Evolutionary conservation across 2,797 vertebrate genomes (phyloP), one percentile per base, ranked within the genome.

Genomic region (Syngnathus acus): DNA sequence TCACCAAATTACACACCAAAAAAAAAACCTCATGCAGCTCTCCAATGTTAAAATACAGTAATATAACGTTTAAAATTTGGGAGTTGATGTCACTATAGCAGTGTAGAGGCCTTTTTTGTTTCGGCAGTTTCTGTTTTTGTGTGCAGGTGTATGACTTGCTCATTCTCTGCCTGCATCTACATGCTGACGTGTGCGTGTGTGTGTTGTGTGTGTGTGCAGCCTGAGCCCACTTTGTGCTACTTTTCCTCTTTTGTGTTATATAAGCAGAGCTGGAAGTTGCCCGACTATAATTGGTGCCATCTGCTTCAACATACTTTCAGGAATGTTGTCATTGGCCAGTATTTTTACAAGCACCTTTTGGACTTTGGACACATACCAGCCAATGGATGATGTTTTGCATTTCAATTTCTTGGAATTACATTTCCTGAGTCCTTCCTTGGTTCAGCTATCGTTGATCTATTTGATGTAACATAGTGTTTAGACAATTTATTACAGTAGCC

Each of bases 231-330:
- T 68, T 62, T 61, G 21, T 54, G 53, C 43, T 68, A 50, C 59
- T 54, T 50, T 72, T 76, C 57, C 65, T 8, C 37, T 32, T 74
- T 69, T 68, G 65, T 75, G 65, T 71, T 64, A 74, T 75, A 66
- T 68, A 54, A 58, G 26, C 17, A 4, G 32, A 65, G 43, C 47
- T 64, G 14, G 9, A 67, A 67, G 69, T 64, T 79, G 76, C 66
- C 51, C 66, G 59, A 69, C 73, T 83, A 77, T 87, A 88, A 89
- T 86, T 82, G 78, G 73, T 84, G 81, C 84, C 84, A 87, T 86
- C 86, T 90, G 86, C 82, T 82, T 80, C 75, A 68, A 70, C 74
- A 67, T 78, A 62, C 78, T 81, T 64, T 58, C 47, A 68, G 78
- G 78, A 87, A 85, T 82, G 78, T 64, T 74, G 66, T 23, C 55